phyloP scores from a whole-genome alignment of 2,797 vertebrate genomes.

The Natrix natrix region DNA sequence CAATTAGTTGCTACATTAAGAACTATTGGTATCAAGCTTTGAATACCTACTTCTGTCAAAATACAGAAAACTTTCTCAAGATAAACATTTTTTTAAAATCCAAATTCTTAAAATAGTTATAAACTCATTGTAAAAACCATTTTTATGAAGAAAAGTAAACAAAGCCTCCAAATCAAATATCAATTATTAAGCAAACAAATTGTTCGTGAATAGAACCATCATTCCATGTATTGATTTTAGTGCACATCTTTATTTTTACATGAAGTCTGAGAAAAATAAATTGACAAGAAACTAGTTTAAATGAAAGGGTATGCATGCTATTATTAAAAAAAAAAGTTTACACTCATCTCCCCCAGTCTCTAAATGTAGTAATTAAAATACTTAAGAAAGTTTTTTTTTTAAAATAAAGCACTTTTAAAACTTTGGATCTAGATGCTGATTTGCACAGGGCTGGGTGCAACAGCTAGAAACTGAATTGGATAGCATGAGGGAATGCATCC shows the following conservation, averaged over 20 bases:
- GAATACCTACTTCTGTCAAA: not conserved
- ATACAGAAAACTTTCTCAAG: not conserved
- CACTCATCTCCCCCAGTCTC: not conserved
- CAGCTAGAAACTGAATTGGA: not conserved
- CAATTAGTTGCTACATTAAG: not conserved
- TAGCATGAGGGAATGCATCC: not conserved
- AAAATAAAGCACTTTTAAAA: not conserved
- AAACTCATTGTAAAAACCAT: not conserved
- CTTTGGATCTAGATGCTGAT: slow-evolving; percentile 11
- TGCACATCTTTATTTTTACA: slow-evolving; percentile 4
- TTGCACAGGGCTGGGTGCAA: not conserved
- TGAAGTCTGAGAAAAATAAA: slow-evolving; percentile 19
- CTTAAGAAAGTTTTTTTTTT: not conserved
- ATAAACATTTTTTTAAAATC: not conserved
- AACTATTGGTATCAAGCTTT: not conserved
- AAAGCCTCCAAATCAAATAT: slow-evolving; percentile 18
- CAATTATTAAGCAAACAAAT: not conserved
- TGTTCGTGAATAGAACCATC: not conserved
- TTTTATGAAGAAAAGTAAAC: not conserved
- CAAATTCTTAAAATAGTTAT: not conserved
- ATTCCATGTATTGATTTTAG: slow-evolving; percentile 19
- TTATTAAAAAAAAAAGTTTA: not conserved
- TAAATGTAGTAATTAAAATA: slow-evolving; percentile 3
- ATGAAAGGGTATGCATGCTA: not conserved
- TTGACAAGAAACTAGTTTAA: slow-evolving; percentile 6